phyloP scores from a whole-genome alignment of 2,113 vertebrate genomes.

The Phalacrocorax carbo region DNA sequence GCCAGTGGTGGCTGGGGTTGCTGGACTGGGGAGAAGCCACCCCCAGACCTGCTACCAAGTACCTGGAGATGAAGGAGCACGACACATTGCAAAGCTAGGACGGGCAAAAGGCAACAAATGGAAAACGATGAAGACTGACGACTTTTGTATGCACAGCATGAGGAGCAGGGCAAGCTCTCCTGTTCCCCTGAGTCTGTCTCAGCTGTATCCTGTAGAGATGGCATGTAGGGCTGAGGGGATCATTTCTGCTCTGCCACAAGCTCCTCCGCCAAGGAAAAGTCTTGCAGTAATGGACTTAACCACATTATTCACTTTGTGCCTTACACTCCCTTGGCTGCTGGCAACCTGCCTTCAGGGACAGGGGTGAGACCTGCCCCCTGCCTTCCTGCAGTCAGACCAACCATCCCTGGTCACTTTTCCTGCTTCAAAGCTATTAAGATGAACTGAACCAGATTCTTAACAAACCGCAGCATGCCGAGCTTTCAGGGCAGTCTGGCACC shows the following conservation, averaged over 20 bases:
- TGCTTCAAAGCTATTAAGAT: background rate
- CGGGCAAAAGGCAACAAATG: background rate
- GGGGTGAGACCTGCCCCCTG: background rate
- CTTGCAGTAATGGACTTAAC: background rate
- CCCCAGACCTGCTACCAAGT: background rate
- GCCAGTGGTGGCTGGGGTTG: background rate
- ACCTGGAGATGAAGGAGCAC: background rate
- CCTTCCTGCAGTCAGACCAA: background rate
- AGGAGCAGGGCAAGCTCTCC: background rate
- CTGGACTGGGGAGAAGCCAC: background rate
- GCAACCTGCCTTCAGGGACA: background rate
- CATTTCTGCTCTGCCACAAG: background rate
- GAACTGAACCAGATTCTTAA: background rate
- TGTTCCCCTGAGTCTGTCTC: background rate
- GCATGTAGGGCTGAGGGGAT: background rate
- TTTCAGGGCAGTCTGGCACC: conserved; percentile 9
- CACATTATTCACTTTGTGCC: background rate
- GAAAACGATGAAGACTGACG: background rate
- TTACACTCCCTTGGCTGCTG: background rate
- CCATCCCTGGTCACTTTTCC: background rate
- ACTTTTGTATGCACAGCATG: background rate
- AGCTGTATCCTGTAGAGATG: background rate
- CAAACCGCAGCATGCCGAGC: background rate
- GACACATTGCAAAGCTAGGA: accelerated
- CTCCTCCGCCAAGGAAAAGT: background rate